Evolutionary conservation across 2,797 vertebrate species (phyloP).

Genomic region (Sebastes paucispinis): DNA sequence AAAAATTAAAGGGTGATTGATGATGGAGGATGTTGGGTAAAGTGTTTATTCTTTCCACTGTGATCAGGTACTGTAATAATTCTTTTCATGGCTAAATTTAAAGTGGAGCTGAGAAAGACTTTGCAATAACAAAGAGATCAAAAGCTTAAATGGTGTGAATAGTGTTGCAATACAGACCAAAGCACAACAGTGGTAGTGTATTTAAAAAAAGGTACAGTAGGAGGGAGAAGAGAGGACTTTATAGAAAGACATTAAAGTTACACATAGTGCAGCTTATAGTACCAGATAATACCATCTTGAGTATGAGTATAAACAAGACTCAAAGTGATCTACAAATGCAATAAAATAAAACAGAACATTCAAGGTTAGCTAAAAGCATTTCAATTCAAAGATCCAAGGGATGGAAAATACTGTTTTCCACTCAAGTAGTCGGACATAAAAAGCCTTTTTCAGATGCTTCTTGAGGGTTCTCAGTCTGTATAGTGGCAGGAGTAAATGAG

Average conservation of each 20-base stretch:
- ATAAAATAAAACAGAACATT: background rate
- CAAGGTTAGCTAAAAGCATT: background rate
- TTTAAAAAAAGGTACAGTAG: background rate
- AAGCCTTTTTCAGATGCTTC: background rate
- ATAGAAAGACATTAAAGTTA: background rate
- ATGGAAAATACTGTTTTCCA: background rate
- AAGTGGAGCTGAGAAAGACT: background rate
- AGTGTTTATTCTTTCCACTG: background rate
- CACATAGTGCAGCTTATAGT: background rate
- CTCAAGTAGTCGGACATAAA: background rate
- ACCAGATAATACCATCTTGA: background rate
- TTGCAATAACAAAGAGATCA: background rate
- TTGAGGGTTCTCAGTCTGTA: constrained; percentile 1
- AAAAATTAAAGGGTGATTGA: background rate
- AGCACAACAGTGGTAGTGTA: background rate
- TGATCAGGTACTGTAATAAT: background rate
- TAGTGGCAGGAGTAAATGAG: constrained; percentile 10
- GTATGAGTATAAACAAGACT: background rate
- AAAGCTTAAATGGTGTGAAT: background rate
- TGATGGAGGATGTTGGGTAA: background rate
- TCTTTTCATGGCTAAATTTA: background rate
- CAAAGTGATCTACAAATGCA: background rate
- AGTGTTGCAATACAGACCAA: background rate
- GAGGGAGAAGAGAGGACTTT: background rate
- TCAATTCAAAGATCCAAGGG: background rate